Evolutionary conservation across 1,140 invertebrate genomes (phyloP), one percentile per base, ranked within the genome.

Genomic region (Uloborus diversus): DNA sequence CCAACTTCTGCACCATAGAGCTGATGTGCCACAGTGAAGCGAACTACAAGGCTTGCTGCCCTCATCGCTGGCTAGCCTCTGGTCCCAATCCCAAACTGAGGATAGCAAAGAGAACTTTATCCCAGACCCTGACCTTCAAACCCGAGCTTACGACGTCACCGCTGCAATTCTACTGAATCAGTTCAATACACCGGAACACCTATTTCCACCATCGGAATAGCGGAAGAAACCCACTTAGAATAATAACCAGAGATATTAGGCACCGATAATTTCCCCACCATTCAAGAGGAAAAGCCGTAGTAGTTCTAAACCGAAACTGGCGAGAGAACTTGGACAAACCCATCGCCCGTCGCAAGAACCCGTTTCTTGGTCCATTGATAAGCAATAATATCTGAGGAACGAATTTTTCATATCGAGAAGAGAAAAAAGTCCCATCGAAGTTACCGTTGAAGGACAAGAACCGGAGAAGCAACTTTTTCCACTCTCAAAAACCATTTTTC

Each of bases 21-120:
- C 64, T 79, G 62, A 79, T 79, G 76, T 79, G 53, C 76, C 37
- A 79, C 64, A 79, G 65, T 69, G 76, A 79, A 79, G 25, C 53
- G 35, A 30, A 42, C 64, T 79, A 33, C 28, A 79, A 79, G 65
- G 76, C 76, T 61, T 79, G 30, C 65, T 79, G 64, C 65, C 76
- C 76, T 5, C 51, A 69, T 32, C 76, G 76, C 56, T 79, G 76
- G 76, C 30, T 79, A 51, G 64, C 76, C 42, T 68, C 76, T 0
- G 76, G 76, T 42, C 76, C 76, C 7, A 79, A 79, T 28, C 62
- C 76, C 23, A 79, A 79, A 47, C 37, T 66, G 20, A 79, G 76
- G 42, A 79, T 61, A 61, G 20, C 13, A 1, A 53, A 20, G 49
- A 53, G 17, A 20, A 20, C 20, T n/a, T 42, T 75, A 49, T 62